A percentile compares a stretch with the other conserved stretches of the same genome.
Conservation (phyloP, 2,113 vertebrate genomes). For the Chloroceryle aenea region DNA sequence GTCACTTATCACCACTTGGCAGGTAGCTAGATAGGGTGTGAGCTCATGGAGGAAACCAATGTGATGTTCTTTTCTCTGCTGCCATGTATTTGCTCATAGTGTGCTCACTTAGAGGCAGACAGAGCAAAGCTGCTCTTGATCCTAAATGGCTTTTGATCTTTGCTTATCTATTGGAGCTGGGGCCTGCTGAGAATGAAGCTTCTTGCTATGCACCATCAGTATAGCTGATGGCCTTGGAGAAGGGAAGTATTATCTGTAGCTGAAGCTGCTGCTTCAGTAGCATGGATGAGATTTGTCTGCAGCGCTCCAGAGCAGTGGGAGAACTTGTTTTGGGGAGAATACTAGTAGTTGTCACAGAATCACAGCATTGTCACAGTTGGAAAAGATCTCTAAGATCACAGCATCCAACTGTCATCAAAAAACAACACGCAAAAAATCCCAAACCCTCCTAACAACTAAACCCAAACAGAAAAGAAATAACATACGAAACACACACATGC, state of each 20-base stretch:
- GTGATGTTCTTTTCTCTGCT: background rate
- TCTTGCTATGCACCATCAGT: accelerated
- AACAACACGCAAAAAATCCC: too few relatives aligned
- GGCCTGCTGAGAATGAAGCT: background rate
- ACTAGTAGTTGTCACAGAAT: background rate
- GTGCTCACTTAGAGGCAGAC: background rate
- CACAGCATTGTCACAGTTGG: too few relatives aligned
- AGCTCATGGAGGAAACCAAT: background rate
- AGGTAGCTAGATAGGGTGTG: background rate
- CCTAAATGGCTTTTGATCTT: background rate
- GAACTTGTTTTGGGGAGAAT: background rate
- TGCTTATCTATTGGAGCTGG: background rate
- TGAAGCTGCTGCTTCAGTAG: background rate
- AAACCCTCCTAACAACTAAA: too few relatives aligned
- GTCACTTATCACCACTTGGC: background rate
- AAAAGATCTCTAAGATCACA: too few relatives aligned
- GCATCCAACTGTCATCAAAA: too few relatives aligned
- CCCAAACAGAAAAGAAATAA: too few relatives aligned
- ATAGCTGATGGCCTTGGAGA: background rate
- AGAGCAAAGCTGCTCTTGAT: background rate
- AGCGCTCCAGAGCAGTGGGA: background rate
- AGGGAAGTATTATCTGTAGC: background rate
- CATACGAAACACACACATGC: too few relatives aligned
- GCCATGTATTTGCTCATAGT: accelerated
- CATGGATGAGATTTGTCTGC: background rate